These are phyloP conservation scores for Acromyrmex charruanus DNA, from an alignment of 1,140 invertebrate genomes.

Conservation along the genomic window DNA sequence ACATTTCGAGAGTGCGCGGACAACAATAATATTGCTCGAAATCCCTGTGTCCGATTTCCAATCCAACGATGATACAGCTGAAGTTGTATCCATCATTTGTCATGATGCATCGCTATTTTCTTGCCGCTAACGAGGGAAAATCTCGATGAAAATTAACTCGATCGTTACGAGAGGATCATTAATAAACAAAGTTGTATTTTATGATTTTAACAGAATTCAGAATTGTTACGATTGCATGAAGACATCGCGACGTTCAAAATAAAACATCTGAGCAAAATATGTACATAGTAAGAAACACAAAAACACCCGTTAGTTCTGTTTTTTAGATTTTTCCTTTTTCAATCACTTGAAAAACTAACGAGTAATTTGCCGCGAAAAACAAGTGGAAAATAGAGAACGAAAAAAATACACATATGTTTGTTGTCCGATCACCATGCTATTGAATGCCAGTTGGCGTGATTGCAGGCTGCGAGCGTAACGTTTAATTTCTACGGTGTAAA, in stretches of 20 bases:
- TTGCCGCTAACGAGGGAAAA: conserved; percentile 43
- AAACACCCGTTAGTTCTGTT: neutral
- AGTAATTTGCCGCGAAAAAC: neutral
- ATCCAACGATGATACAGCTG: neutral
- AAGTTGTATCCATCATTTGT: conserved; percentile 22
- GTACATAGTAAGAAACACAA: neutral
- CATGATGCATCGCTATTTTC: conserved; percentile 21
- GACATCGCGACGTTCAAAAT: neutral
- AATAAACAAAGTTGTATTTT: neutral
- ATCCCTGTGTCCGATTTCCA: conserved; percentile 15
- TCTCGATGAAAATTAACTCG: conserved; percentile 43
- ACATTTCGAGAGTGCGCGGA: conserved; percentile 3
- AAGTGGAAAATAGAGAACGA: neutral
- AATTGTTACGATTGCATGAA: neutral
- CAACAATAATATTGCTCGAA: conserved; percentile 29
- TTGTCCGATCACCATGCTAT: neutral
- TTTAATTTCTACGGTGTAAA: conserved; percentile 32
- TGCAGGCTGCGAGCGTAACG: conserved; percentile 9
- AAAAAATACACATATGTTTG: conserved; percentile 6
- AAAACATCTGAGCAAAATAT: neutral
- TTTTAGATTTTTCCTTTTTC: neutral
- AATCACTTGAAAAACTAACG: conserved; percentile 8
- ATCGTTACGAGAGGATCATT: neutral
- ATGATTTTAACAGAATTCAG: neutral
- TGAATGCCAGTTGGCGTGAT: conserved; percentile 18